These are phyloP conservation scores for Magallana gigas DNA, from an alignment of 1,140 invertebrate genomes.

Conservation along the genomic window DNA sequence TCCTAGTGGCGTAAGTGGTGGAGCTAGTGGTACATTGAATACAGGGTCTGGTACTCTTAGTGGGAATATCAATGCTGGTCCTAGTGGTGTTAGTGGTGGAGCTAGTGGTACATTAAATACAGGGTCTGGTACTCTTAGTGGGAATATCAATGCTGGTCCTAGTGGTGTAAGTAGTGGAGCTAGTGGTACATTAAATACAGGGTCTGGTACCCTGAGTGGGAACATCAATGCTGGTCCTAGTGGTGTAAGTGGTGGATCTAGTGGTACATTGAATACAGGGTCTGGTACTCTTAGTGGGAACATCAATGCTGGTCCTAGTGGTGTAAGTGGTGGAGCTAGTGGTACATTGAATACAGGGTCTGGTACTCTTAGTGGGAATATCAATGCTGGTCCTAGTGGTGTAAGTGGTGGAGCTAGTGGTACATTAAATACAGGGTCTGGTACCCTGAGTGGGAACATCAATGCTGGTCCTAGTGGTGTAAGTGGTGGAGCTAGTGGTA, in stretches of 20 bases:
- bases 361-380: not conserved
- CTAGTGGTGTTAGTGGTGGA: not conserved
- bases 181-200: conserved; percentile 15
- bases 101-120: not conserved
- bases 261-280: not conserved
- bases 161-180: conserved; percentile 10
- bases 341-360: not conserved
- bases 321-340: conserved; percentile 11
- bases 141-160: conserved; percentile 8
- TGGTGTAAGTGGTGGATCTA: conserved; percentile 8
- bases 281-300: not conserved
- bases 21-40: conserved; percentile 26
- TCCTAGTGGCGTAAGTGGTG: conserved; percentile 2
- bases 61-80: not conserved
- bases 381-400: conserved; percentile 40
- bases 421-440: conserved; percentile 7
- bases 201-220: not conserved
- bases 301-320: not conserved
- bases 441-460: conserved; percentile 12
- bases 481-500: conserved; percentile 36
- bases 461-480: conserved; percentile 44
- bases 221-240: conserved; percentile 12
- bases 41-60: too few species aligned
- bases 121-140: conserved; percentile 21
- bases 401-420: conserved; percentile 36